phyloP scores from a whole-genome alignment of 2,888 invertebrate genomes.

The Torymus texanus region DNA sequence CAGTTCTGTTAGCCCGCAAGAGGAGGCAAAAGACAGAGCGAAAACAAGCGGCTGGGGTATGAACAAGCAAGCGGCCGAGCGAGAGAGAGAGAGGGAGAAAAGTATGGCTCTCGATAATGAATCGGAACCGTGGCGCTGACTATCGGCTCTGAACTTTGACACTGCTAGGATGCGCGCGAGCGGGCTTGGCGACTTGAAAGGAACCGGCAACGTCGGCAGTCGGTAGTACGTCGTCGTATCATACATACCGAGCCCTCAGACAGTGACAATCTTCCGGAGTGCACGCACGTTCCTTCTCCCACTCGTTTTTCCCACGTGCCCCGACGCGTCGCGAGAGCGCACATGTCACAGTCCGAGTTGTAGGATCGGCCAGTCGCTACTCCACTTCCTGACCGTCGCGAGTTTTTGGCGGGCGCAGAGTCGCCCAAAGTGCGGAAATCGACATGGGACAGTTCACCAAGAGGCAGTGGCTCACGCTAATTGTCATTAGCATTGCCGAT shows the following conservation, averaged over 20 bases:
- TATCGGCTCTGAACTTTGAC: conserved; percentile 56
- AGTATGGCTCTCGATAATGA: conserved; percentile 64
- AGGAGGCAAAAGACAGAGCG: not conserved
- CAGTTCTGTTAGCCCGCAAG: not conserved
- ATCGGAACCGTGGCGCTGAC: conserved; percentile 63
- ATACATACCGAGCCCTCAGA: conserved; percentile 23
- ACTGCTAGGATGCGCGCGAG: conserved; percentile 16
- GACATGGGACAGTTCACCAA: conserved; percentile 79
- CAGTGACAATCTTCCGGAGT: conserved; percentile 48
- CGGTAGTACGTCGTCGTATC: conserved; percentile 12
- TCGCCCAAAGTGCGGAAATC: conserved; percentile 61
- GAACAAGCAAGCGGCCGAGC: not conserved
- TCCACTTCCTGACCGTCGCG: too few species aligned
- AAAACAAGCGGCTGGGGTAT: not conserved
- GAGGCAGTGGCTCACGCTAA: conserved; percentile 86
- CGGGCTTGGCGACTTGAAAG: conserved; percentile 30
- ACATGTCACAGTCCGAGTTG: not conserved
- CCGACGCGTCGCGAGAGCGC: conserved; percentile 5
- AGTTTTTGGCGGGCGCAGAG: not conserved
- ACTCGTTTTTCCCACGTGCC: not conserved
- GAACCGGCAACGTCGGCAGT: conserved; percentile 31
- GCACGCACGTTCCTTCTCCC: conserved; percentile 19
- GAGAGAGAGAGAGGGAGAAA: conserved; percentile 6
- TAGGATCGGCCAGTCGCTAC: too few species aligned
- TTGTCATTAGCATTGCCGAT: conserved; percentile 88